Base-by-base conservation (phyloP, 2,113 vertebrate species). In the Ameiurus melas region DNA sequence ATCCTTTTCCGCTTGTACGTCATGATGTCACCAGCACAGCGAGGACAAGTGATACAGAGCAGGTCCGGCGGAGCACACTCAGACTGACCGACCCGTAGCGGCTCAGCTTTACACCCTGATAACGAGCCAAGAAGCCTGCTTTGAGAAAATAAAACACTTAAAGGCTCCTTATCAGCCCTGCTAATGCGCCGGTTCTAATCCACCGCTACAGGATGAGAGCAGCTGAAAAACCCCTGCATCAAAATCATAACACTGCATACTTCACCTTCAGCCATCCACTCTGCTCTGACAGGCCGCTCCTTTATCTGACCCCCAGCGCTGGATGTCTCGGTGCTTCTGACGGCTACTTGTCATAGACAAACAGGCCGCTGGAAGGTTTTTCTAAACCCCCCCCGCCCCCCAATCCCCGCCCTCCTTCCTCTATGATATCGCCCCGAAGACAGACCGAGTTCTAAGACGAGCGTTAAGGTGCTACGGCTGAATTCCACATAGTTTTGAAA, bases 151-250 rank as follows among this genome's bases (percentile, higher is more conserved):
- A 57, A 80, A 80, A 80, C 80, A 85, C 84, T 89, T 85, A 87
- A 87, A 85, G 83, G 84, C 36, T 71, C 77, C 84, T 91, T 90
- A 91, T 90, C 89, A 70, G n/a, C 36, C 19, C 33, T 9, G 85
- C 90, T 83, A 89, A 85, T 83, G 55, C 79, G 62, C 53, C 85
- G 39, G 79, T 82, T 87, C 64, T 90, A 88, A 90, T 90, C 87
- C 87, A 17, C 73, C 71, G 47, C 83, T 80, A 85, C 85, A 68
- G 39, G 30, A 66, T 13, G 43, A 68, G 62, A 84, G 36, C 43
- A 30, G 53, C 60, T 64, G 81, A 79, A 53, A 58, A 89, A 47
- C 36, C 77, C 20, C 81, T 5, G 64, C 66, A 62, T 77, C 47
- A 55, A 85, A 90, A 82, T 83, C 77, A 60, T 39, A 89, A 68